Percentiles rank a stretch among this genome's conserved stretches.
These are phyloP conservation scores for Zaprionus vittiger DNA, from an alignment of 1,140 invertebrate species.

Conservation along the genomic window DNA sequence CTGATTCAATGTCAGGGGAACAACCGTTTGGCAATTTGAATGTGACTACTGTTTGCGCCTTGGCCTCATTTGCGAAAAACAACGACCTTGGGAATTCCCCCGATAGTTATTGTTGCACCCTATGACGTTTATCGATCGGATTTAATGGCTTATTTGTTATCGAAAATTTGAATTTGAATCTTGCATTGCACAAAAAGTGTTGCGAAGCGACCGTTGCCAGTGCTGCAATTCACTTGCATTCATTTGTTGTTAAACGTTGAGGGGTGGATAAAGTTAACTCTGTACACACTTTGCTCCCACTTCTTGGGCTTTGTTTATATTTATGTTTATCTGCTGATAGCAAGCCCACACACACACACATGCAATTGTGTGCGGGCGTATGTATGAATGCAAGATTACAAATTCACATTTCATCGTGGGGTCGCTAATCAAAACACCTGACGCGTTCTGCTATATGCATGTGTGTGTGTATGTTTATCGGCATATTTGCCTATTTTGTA, in stretches of 20 bases:
- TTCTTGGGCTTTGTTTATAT: constrained; percentile 32
- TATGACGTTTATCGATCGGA: neutral
- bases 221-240: neutral
- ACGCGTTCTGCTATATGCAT: constrained; percentile 24
- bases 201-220: neutral
- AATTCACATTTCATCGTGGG: constrained; percentile 46
- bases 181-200: neutral
- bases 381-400: constrained; percentile 49
- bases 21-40: constrained; percentile 9
- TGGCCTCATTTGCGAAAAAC: constrained; percentile 3
- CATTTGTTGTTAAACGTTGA: neutral
- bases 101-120: neutral
- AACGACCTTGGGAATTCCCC: neutral
- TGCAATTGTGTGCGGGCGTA: constrained; percentile 8
- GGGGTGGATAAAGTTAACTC: neutral
- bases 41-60: constrained; percentile 1
- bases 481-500: neutral
- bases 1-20: constrained; percentile 12
- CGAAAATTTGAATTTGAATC: constrained; percentile 17
- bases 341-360: constrained; percentile 43
- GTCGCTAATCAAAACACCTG: constrained; percentile 62
- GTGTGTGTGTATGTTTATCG: constrained; percentile 12
- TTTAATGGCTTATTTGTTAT: neutral
- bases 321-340: constrained; percentile 57
- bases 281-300: constrained; percentile 16